Base-by-base conservation (phyloP, 2,113 vertebrate species). In the Nanorana parkeri region DNA sequence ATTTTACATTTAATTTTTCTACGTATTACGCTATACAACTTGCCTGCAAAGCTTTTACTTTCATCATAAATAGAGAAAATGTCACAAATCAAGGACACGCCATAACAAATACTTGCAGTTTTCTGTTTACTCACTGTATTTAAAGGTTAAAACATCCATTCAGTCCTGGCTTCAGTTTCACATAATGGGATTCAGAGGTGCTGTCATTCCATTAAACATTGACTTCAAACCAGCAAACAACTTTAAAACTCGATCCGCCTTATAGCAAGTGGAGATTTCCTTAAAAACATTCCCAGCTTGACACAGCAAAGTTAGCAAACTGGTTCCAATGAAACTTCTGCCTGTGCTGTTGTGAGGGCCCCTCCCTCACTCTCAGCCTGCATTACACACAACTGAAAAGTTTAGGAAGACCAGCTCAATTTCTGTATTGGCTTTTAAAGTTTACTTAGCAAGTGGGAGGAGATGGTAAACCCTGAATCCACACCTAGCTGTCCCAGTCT, bases 401-500 rank as follows among this genome's bases (percentile, higher is more conserved):
- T 47, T 47, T 68, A 16, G 13, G 15, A 51, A 41, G 20, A 65
- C 17, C 51, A 69, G n/a, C 21, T 24, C 24, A 71, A 21, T 54
- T n/a, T 21, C 17, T 24, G 16, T 7, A 17, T 17, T 69, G 11
- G 47, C 68, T 54, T 47, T 47, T 47, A 47, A 47, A 47, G 41
- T 47, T 47, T 47, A 47, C 41, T 47, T 47, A 47, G 41, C 41
- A 47, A 71, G 5, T 17, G 24, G 19, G 51, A 71, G 51, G 17
- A 71, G 68, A 71, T 47, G 11, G 41, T 47, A 47, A 71, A 47
- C 23, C 1, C 24, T 6, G 15, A 26, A 54, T 41, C 68, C 68
- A 55, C 68, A 72, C 68, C 68, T 72, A 72, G 68, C 8, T 51
- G 3, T 55, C 68, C 17, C 23, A 26, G 19, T 23, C 23, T 69